These are phyloP conservation scores for Hofmannophila pseudospretella DNA, from an alignment of 2,888 invertebrate species.

Conservation along the genomic window DNA sequence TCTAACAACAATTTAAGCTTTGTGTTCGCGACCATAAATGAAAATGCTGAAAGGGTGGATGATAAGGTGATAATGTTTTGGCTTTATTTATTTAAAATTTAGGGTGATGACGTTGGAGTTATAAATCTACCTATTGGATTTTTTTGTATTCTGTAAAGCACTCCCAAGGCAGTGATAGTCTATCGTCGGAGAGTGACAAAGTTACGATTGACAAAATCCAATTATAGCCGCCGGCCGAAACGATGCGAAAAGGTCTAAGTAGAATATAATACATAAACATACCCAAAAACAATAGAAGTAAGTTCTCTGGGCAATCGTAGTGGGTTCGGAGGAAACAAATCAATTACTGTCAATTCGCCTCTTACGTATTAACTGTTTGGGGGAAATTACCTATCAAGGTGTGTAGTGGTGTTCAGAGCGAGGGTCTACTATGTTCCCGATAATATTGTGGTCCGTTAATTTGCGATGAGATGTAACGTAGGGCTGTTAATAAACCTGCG, in stretches of 20 bases:
- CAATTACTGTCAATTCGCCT: slow-evolving; percentile 55
- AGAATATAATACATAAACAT: slow-evolving; percentile 11
- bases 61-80: slow-evolving; percentile 21
- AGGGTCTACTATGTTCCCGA: slow-evolving; percentile 37
- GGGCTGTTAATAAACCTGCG: slow-evolving; percentile 48
- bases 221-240: slow-evolving; percentile 18
- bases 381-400: slow-evolving; percentile 50
- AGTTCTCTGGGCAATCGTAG: slow-evolving; percentile 23
- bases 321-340: slow-evolving; percentile 38
- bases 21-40: slow-evolving; percentile 27
- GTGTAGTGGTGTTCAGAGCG: slow-evolving; percentile 28
- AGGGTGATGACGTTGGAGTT: neutral
- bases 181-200: slow-evolving; percentile 11
- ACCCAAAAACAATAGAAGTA: slow-evolving; percentile 19
- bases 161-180: slow-evolving; percentile 2
- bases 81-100: slow-evolving; percentile 10
- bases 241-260: slow-evolving; percentile 15
- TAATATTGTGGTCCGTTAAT: slow-evolving; percentile 56
- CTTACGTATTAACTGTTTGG: slow-evolving; percentile 39
- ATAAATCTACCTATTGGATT: neutral
- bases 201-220: slow-evolving; percentile 22
- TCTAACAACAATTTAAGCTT: slow-evolving; percentile 26
- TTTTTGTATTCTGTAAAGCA: neutral
- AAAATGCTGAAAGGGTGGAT: slow-evolving; percentile 23
- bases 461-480: slow-evolving; percentile 47